phyloP scores from a whole-genome alignment of 2,797 vertebrate genomes.

The Eidolon dupreanum region DNA sequence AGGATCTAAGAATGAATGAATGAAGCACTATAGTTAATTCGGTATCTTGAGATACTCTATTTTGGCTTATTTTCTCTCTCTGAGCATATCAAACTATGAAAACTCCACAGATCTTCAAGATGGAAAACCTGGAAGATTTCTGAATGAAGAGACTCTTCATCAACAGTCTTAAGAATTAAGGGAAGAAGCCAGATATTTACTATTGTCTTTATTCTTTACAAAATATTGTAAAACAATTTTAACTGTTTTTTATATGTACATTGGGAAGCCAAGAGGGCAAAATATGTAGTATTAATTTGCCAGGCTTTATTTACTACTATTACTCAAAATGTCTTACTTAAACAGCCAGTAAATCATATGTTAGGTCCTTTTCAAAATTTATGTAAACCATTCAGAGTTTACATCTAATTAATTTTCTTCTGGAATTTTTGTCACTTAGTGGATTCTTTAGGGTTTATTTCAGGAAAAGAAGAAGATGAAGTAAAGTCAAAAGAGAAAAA shows the following conservation, averaged over 20 bases:
- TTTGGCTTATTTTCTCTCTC: conserved; percentile 19
- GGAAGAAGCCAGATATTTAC: background rate
- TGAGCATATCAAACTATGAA: conserved; percentile 6
- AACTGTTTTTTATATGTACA: background rate
- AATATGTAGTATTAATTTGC: background rate
- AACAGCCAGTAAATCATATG: background rate
- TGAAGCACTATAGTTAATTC: conserved; percentile 72
- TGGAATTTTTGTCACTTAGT: background rate
- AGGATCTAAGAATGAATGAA: conserved; percentile 85
- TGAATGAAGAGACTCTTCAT: background rate
- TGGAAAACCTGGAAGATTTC: background rate
- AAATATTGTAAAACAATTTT: background rate
- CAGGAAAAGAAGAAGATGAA: background rate
- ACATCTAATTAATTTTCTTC: background rate
- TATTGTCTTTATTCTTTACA: background rate
- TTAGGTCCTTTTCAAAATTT: background rate
- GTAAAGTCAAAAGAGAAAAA: conserved; percentile 7
- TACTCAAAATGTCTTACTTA: conserved; percentile 33
- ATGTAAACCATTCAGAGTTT: background rate
- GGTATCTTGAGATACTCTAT: background rate
- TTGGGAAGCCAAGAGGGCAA: background rate
- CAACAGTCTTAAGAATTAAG: background rate
- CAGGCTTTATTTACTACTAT: background rate
- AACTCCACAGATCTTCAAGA: background rate
- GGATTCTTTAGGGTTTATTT: background rate